phyloP scores from a whole-genome alignment of 1,140 invertebrate genomes.

The Papilio polyxenes region DNA sequence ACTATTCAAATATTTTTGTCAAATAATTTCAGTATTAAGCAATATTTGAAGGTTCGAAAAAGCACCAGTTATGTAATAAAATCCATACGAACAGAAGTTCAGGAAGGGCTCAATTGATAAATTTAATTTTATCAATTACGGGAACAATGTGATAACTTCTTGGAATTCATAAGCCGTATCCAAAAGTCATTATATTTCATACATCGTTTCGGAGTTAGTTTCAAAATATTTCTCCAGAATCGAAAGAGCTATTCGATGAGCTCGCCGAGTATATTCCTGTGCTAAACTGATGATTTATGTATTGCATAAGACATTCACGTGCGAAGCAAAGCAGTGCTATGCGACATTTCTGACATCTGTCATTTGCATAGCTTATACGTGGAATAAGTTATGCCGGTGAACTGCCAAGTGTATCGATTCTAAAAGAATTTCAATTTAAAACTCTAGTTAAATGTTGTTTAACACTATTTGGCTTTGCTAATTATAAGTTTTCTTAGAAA shows the following conservation, averaged over 20 bases:
- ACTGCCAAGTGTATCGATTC: not conserved
- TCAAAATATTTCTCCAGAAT: constrained; percentile 46
- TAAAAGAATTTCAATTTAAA: not conserved
- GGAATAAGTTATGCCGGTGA: constrained; percentile 30
- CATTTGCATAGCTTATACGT: constrained; percentile 36
- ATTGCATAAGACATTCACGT: constrained; percentile 45
- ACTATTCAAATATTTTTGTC: not conserved
- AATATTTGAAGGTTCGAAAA: too few species aligned
- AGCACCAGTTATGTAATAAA: too few species aligned
- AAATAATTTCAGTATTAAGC: too few species aligned
- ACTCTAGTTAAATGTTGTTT: not conserved
- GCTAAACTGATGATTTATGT: constrained; percentile 64
- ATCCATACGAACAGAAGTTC: too few species aligned
- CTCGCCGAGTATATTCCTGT: constrained; percentile 55
- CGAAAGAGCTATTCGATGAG: constrained; percentile 53
- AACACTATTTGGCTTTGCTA: too few species aligned
- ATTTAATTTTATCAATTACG: too few species aligned
- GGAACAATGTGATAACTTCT: too few species aligned
- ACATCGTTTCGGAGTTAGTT: constrained; percentile 28
- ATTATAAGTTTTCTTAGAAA: too few species aligned
- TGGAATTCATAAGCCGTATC: not conserved
- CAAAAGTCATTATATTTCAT: constrained; percentile 31
- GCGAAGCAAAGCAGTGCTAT: constrained; percentile 1
- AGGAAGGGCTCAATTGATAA: too few species aligned
- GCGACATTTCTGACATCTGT: constrained; percentile 36